These are phyloP conservation scores for Tupaia chinensis DNA, from an alignment of 2,113 vertebrate genomes.

Conservation along the genomic window DNA sequence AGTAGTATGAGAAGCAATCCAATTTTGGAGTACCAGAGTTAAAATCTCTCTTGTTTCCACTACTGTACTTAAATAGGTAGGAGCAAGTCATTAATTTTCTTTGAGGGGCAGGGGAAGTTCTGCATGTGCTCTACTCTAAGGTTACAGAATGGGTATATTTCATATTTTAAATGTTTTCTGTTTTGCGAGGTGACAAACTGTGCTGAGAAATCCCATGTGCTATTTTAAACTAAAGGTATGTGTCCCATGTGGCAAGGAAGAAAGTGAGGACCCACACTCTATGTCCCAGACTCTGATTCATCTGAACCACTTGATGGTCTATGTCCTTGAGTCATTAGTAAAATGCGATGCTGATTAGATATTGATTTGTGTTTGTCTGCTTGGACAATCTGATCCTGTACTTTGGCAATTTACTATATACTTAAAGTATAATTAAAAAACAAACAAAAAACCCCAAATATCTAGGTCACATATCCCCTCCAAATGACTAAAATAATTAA, in stretches of 20 bases:
- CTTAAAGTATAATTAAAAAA: neutral
- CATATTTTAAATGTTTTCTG: neutral
- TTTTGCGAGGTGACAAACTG: neutral
- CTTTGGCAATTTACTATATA: neutral
- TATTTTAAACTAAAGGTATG: neutral
- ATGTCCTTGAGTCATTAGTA: neutral
- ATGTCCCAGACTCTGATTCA: neutral
- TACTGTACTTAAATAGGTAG: neutral
- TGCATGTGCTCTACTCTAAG: neutral
- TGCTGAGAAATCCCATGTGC: neutral
- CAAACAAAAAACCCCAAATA: neutral
- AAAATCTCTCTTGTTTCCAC: neutral
- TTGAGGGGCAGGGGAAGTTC: too few species aligned
- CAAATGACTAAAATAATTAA: neutral
- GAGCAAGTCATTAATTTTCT: neutral
- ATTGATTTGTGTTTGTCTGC: neutral
- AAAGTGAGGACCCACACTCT: neutral
- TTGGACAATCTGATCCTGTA: neutral
- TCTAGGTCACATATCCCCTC: neutral
- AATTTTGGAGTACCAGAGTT: neutral
- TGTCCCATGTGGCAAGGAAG: neutral
- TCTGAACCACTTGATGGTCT: too few species aligned
- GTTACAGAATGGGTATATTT: neutral
- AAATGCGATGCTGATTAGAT: neutral
- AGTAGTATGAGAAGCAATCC: neutral